Evolutionary conservation across 2,797 vertebrate genomes (phyloP).

Genomic region (Semaprochilodus insignis): DNA sequence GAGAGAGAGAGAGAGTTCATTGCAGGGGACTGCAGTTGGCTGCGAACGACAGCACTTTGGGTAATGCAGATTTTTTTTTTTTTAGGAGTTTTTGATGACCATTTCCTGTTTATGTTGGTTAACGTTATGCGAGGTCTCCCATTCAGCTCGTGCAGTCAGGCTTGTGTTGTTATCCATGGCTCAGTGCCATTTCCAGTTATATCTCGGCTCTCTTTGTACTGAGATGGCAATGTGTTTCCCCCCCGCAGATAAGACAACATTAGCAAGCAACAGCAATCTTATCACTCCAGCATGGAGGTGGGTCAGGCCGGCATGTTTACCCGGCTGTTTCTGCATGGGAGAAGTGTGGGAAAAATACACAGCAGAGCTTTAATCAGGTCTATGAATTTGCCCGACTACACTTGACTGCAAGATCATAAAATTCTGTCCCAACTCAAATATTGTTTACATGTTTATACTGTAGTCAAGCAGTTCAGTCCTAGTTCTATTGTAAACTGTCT

Average conservation of each 20-base stretch:
- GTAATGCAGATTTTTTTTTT: background rate
- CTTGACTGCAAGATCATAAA: background rate
- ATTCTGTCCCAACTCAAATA: too few species aligned
- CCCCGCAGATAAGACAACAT: constrained; percentile 68
- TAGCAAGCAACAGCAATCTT: constrained; percentile 44
- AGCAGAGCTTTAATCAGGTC: background rate
- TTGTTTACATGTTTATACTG: too few species aligned
- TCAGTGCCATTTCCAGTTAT: constrained; percentile 41
- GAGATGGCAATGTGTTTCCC: constrained; percentile 73
- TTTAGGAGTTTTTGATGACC: background rate
- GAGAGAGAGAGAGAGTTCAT: too few species aligned
- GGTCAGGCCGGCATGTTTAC: constrained; percentile 46
- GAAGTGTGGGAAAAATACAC: constrained; percentile 23
- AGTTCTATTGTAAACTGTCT: too few species aligned
- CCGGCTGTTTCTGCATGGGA: constrained; percentile 16
- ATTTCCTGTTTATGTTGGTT: background rate
- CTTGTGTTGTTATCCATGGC: constrained; percentile 23
- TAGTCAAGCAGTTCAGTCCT: too few species aligned
- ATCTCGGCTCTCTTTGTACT: constrained; percentile 45
- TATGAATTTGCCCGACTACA: background rate
- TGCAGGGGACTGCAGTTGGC: too few species aligned
- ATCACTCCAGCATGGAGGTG: constrained; percentile 41
- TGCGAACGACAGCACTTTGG: background rate
- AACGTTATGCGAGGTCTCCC: background rate
- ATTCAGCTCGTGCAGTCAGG: background rate